A percentile compares a stretch with the other conserved stretches of the same genome.
phyloP scores from a whole-genome alignment of 2,888 invertebrate genomes.

The Oligia strigilis region DNA sequence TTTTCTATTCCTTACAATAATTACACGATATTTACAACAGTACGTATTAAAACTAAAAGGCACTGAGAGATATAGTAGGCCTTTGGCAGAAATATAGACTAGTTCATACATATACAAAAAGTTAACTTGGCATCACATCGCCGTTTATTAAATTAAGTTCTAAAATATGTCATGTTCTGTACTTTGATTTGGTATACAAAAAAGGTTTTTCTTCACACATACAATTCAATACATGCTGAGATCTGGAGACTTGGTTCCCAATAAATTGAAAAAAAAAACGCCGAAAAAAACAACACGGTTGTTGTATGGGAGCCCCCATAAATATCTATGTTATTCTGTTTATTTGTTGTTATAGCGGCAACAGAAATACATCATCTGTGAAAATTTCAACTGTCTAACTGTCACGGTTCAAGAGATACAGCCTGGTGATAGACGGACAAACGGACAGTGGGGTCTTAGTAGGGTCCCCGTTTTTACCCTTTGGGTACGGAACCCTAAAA shows the following conservation, averaged over 20 bases:
- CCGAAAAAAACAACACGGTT: too few species aligned
- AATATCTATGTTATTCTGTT: too few species aligned
- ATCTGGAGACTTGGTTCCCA: conserved; percentile 25
- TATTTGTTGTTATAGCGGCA: too few species aligned
- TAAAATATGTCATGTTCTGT: conserved; percentile 20
- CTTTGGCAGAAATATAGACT: conserved; percentile 42
- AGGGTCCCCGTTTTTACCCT: too few species aligned
- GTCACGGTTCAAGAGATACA: too few species aligned
- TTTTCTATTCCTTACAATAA: conserved; percentile 25
- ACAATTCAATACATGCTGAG: conserved; percentile 43
- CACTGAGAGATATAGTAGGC: conserved; percentile 45
- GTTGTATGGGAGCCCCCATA: too few species aligned
- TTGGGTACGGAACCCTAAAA: neutral
- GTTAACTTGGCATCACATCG: neutral
- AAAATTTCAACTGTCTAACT: too few species aligned
- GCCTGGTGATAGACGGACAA: too few species aligned
- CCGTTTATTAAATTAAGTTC: conserved; percentile 18
- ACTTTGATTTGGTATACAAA: conserved; percentile 2
- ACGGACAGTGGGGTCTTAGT: too few species aligned
- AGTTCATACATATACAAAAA: conserved; percentile 18
- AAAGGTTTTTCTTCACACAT: neutral
- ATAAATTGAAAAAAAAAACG: neutral
- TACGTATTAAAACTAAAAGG: conserved; percentile 46
- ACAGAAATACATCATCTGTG: too few species aligned
- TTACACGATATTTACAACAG: conserved; percentile 58